Evolutionary conservation across 2,797 vertebrate species (phyloP).

Genomic region (Danio kyathit): DNA sequence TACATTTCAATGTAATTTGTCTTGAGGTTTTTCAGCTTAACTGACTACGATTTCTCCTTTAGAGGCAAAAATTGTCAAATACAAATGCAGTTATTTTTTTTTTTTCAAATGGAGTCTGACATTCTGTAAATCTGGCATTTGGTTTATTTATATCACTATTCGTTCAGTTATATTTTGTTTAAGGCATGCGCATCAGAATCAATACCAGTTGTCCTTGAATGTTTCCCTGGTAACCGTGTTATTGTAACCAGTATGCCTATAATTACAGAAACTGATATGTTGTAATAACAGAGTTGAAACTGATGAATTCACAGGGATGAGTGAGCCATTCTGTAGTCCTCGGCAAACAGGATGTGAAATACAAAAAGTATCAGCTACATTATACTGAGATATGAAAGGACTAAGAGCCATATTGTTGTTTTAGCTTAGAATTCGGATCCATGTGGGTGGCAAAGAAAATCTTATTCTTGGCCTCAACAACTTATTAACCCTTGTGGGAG

Average conservation of each 20-base stretch:
- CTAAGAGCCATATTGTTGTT: slow-evolving; percentile 55
- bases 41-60: background rate
- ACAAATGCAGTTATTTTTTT: too few relatives aligned
- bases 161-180: background rate
- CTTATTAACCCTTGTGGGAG: slow-evolving; percentile 26
- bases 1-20: too few relatives aligned
- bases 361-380: slow-evolving; percentile 68
- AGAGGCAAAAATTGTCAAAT: background rate
- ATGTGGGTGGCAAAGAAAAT: slow-evolving; percentile 34
- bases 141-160: too few relatives aligned
- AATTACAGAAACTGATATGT: slow-evolving; percentile 24
- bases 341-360: slow-evolving; percentile 77
- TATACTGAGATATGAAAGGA: slow-evolving; percentile 70
- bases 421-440: slow-evolving; percentile 35
- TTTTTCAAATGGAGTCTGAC: too few relatives aligned
- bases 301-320: slow-evolving; percentile 63
- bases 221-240: background rate
- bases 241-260: slow-evolving; percentile 14
- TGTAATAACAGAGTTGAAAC: slow-evolving; percentile 58
- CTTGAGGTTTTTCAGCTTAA: background rate
- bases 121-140: too few relatives aligned
- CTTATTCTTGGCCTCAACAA: slow-evolving; percentile 41
- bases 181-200: background rate
- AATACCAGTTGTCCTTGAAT: background rate
- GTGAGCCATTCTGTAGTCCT: slow-evolving; percentile 66